These are phyloP conservation scores for Lophura nycthemera DNA, from an alignment of 2,113 vertebrate genomes.

Conservation along the genomic window DNA sequence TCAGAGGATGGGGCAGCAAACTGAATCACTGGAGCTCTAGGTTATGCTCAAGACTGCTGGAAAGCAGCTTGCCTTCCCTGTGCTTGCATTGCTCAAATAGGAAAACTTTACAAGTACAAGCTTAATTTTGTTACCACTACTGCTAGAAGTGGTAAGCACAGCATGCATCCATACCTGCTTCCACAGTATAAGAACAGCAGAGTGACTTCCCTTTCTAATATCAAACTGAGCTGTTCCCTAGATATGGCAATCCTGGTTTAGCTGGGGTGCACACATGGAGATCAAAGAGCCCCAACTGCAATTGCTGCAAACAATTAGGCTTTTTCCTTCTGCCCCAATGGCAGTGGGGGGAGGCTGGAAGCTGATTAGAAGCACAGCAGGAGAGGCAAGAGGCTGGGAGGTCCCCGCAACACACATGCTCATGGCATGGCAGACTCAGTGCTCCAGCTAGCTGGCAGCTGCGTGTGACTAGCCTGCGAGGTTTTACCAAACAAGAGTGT, in stretches of 20 bases:
- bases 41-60: background rate
- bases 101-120: background rate
- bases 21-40: background rate
- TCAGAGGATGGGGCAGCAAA: background rate
- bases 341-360: background rate
- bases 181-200: background rate
- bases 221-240: fast-evolving
- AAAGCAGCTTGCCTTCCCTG: background rate
- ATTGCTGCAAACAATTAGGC: constrained; percentile 27
- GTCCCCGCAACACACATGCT: background rate
- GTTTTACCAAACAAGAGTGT: background rate
- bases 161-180: background rate
- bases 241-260: fast-evolving
- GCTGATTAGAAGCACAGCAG: constrained; percentile 35
- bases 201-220: fast-evolving
- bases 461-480: background rate
- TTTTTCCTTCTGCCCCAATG: background rate
- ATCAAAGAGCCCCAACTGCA: constrained; percentile 13
- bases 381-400: constrained; percentile 12
- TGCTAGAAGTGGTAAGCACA: background rate
- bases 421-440: background rate
- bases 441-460: background rate
- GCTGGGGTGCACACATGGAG: background rate
- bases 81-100: fast-evolving
- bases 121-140: background rate